Evolutionary conservation across 2,888 invertebrate genomes (phyloP).

Genomic region (Fragum fragum): DNA sequence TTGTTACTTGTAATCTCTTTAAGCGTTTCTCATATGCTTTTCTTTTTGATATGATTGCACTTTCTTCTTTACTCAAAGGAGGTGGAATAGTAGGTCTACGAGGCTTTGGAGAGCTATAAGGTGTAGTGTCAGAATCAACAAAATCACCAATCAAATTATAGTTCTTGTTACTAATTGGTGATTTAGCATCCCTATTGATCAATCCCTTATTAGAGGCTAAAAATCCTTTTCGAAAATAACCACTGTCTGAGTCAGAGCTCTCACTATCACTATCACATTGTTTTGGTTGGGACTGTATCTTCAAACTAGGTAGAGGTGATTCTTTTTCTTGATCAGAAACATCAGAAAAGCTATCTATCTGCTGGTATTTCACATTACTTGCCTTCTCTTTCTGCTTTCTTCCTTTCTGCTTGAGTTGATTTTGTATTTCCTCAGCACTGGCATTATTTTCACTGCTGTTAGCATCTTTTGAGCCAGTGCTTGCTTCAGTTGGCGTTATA

Average conservation of each 20-base stretch:
- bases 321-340: constrained; percentile 62
- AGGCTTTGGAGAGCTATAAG: constrained; percentile 73
- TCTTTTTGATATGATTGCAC: constrained; percentile 74
- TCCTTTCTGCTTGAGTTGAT: constrained; percentile 53
- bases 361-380: constrained; percentile 60
- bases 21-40: constrained; percentile 82
- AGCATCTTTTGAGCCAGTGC: constrained; percentile 47
- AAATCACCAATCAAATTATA: constrained; percentile 12
- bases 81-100: constrained; percentile 61
- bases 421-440: constrained; percentile 61
- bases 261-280: constrained; percentile 57
- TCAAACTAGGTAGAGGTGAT: constrained; percentile 43
- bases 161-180: neutral
- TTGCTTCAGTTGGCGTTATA: constrained; percentile 31
- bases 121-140: constrained; percentile 69
- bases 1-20: constrained; percentile 81
- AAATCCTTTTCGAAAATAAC: constrained; percentile 69
- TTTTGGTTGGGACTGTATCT: constrained; percentile 28
- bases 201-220: constrained; percentile 48
- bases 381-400: constrained; percentile 61
- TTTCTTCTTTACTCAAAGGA: constrained; percentile 68
- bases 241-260: constrained; percentile 72
- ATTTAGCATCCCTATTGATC: neutral
- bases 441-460: constrained; percentile 61
- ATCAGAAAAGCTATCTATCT: constrained; percentile 61